Percentiles rank a stretch among this genome's conserved stretches.
These are phyloP conservation scores for Todiramphus chloris DNA, from an alignment of 2,113 vertebrate genomes.

Conservation along the genomic window DNA sequence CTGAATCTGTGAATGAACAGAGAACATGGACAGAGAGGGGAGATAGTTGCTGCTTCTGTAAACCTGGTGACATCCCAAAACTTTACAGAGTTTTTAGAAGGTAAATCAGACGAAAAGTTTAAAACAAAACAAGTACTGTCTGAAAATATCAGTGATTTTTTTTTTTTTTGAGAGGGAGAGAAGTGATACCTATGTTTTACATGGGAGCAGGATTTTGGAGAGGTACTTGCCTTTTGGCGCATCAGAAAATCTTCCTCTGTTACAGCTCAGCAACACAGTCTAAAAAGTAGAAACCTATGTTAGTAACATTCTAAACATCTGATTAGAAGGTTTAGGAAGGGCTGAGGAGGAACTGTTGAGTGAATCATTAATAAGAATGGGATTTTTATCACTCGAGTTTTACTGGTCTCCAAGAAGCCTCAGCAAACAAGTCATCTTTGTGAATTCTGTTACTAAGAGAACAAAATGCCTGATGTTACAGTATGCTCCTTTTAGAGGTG, in stretches of 20 bases:
- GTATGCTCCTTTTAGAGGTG: neutral
- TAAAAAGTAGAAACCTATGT: neutral
- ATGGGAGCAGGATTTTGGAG: neutral
- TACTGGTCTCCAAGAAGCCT: neutral
- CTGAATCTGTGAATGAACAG: constrained; percentile 56
- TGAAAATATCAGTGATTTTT: neutral
- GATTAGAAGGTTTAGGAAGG: neutral
- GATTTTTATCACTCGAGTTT: neutral
- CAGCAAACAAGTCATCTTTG: neutral
- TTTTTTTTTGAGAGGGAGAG: neutral
- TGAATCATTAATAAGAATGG: neutral
- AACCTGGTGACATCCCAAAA: neutral
- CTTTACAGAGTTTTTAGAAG: neutral
- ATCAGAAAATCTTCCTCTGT: neutral
- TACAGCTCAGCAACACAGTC: neutral
- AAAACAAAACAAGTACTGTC: neutral
- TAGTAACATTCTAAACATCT: neutral
- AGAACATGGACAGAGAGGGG: neutral
- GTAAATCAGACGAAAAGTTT: neutral
- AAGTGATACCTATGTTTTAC: accelerated
- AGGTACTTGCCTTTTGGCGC: neutral
- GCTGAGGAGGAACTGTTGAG: neutral
- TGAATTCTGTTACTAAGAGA: neutral
- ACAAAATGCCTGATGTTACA: neutral
- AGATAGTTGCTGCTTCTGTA: neutral